Evolutionary conservation across 2,888 invertebrate genomes (phyloP).

Genomic region (Linnaemya tessellans): DNA sequence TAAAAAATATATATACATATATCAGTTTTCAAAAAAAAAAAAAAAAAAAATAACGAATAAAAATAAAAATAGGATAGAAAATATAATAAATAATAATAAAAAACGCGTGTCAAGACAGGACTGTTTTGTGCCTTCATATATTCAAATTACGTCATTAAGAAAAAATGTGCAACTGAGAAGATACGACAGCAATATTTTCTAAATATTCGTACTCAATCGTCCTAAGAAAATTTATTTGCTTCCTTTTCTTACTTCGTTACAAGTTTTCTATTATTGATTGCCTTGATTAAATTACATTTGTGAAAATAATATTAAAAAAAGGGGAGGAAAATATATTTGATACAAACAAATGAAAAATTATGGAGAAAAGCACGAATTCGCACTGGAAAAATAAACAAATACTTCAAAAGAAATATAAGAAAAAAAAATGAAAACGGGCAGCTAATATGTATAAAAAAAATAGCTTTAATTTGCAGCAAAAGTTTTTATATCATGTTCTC

Average conservation of each 20-base stretch:
- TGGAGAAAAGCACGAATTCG: slow-evolving; percentile 54
- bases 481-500: neutral
- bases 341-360: slow-evolving; percentile 56
- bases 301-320: slow-evolving; percentile 43
- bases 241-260: slow-evolving; percentile 22
- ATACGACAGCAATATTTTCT: slow-evolving; percentile 19
- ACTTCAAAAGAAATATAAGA: slow-evolving; percentile 48
- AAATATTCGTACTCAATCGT: slow-evolving; percentile 7
- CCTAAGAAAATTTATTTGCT: slow-evolving; percentile 25
- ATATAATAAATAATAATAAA: slow-evolving; percentile 6
- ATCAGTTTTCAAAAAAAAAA: slow-evolving; percentile 48
- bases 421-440: slow-evolving; percentile 20
- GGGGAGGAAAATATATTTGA: slow-evolving; percentile 41
- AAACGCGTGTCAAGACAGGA: slow-evolving; percentile 50
- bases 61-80: neutral
- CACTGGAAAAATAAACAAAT: slow-evolving; percentile 59
- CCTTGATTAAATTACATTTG: slow-evolving; percentile 69
- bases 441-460: slow-evolving; percentile 47
- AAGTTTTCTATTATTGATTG: slow-evolving; percentile 67
- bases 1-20: slow-evolving; percentile 16
- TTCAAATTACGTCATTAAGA: slow-evolving; percentile 66
- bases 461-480: slow-evolving; percentile 47
- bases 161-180: slow-evolving; percentile 41
- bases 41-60: slow-evolving; percentile 16
- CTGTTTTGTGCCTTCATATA: slow-evolving; percentile 35